These are phyloP conservation scores for Temnothorax ravouxi DNA, from an alignment of 2,888 invertebrate genomes.

Conservation along the genomic window DNA sequence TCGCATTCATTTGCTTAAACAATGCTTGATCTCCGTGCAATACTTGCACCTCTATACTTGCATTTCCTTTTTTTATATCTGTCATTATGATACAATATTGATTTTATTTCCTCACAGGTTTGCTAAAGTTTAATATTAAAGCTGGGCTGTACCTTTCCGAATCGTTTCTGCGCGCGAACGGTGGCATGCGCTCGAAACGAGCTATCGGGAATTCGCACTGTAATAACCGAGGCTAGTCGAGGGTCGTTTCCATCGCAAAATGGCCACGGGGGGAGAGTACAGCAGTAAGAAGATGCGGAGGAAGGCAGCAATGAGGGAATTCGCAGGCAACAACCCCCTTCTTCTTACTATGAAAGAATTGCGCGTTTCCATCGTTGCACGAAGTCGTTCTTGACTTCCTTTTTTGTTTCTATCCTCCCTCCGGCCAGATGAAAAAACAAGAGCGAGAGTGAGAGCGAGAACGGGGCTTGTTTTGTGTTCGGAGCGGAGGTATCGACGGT, in stretches of 20 bases:
- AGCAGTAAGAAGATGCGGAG: slow-evolving; percentile 41
- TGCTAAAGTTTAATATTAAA: not conserved
- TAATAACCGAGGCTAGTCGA: slow-evolving; percentile 70
- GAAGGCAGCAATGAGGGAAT: slow-evolving; percentile 43
- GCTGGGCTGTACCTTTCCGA: not conserved
- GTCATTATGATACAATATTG: not conserved
- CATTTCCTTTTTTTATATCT: not conserved
- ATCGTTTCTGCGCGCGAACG: slow-evolving; percentile 65
- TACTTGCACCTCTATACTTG: not conserved
- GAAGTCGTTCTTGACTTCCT: slow-evolving; percentile 53
- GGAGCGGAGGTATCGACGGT: slow-evolving; percentile 65
- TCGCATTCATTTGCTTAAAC: not conserved
- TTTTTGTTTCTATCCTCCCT: slow-evolving; percentile 41
- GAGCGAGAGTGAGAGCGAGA: slow-evolving; percentile 22
- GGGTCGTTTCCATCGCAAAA: slow-evolving; percentile 73
- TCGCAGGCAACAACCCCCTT: slow-evolving; percentile 52
- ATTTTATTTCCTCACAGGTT: not conserved
- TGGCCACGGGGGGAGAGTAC: slow-evolving; percentile 57
- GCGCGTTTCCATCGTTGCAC: slow-evolving; percentile 69
- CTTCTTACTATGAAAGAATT: slow-evolving; percentile 62
- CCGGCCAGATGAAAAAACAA: slow-evolving; percentile 67
- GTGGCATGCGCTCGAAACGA: slow-evolving; percentile 58
- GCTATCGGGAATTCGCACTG: slow-evolving; percentile 66
- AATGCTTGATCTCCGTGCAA: not conserved
- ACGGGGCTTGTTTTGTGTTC: slow-evolving; percentile 67